A percentile compares a stretch with the other conserved stretches of the same genome.
phyloP scores from a whole-genome alignment of 2,888 invertebrate species.

The Macropis europaea region DNA sequence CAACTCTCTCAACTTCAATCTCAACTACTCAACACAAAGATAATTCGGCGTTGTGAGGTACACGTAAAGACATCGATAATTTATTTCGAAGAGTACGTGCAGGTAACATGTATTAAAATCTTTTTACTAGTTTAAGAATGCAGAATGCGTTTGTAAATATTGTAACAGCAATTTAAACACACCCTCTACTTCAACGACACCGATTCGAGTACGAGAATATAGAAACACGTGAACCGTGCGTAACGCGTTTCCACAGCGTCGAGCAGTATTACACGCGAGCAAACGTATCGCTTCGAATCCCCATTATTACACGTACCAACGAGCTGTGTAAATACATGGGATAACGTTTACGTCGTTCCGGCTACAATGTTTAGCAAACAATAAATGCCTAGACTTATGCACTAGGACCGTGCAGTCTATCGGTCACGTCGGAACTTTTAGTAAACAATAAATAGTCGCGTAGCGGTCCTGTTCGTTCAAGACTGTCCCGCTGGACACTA shows the following conservation, averaged over 20 bases:
- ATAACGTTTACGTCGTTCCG: slow-evolving; percentile 1
- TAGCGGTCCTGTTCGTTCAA: slow-evolving; percentile 19
- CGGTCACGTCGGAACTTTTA: slow-evolving; percentile 34
- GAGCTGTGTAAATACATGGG: background rate
- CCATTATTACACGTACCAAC: background rate
- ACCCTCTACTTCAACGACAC: too few relatives aligned
- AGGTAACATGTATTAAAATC: too few relatives aligned
- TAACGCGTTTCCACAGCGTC: background rate
- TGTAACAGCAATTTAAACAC: too few relatives aligned
- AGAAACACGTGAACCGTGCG: too few relatives aligned
- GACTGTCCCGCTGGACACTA: slow-evolving; percentile 30
- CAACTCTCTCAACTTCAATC: too few relatives aligned
- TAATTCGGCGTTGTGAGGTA: too few relatives aligned
- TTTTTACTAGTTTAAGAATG: too few relatives aligned
- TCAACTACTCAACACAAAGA: too few relatives aligned
- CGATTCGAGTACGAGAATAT: too few relatives aligned
- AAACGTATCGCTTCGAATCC: background rate
- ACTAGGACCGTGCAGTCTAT: slow-evolving; percentile 19
- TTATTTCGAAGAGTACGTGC: too few relatives aligned
- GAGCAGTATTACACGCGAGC: background rate
- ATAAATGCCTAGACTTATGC: slow-evolving; percentile 25
- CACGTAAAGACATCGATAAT: too few relatives aligned
- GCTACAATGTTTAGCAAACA: slow-evolving; percentile 27
- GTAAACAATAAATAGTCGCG: slow-evolving; percentile 15
- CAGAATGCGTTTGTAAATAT: too few relatives aligned